Evolutionary conservation across 2,888 invertebrate species (phyloP).

Genomic region (Pristionchus arcanus): DNA sequence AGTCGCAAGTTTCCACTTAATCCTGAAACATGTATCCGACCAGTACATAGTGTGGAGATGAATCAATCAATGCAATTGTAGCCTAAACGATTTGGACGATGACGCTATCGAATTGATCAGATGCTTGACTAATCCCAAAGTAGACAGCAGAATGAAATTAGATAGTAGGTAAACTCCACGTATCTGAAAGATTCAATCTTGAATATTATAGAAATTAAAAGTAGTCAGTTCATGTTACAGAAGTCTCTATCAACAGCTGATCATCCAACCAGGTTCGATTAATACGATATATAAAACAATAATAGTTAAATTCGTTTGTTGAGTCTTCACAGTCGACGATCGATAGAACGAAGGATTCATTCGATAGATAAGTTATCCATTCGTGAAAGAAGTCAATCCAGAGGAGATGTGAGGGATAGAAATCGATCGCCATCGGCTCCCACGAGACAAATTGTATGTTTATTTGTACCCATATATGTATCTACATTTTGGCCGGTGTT

Average conservation of each 20-base stretch:
- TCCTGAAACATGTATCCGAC: neutral
- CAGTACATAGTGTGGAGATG: neutral
- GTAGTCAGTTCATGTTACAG: neutral
- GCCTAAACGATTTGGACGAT: neutral
- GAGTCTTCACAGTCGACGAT: slow-evolving; percentile 22
- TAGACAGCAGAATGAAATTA: neutral
- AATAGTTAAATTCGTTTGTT: neutral
- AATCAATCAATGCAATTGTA: neutral
- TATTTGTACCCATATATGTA: neutral
- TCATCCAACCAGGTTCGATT: neutral
- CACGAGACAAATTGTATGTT: neutral
- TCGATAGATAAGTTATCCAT: neutral
- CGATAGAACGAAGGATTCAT: neutral
- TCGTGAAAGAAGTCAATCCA: slow-evolving; percentile 25
- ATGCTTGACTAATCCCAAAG: neutral
- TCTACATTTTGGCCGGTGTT: neutral
- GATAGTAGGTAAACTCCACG: neutral
- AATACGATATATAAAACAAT: neutral
- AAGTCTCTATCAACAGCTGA: neutral
- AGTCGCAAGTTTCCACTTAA: neutral
- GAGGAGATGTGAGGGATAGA: neutral
- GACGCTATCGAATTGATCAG: neutral
- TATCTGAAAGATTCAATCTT: neutral
- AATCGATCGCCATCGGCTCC: neutral
- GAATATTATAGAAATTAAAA: neutral